Percentiles rank a stretch among this genome's conserved stretches.
phyloP scores from a whole-genome alignment of 2,888 invertebrate species.

The Parnassius smintheus region DNA sequence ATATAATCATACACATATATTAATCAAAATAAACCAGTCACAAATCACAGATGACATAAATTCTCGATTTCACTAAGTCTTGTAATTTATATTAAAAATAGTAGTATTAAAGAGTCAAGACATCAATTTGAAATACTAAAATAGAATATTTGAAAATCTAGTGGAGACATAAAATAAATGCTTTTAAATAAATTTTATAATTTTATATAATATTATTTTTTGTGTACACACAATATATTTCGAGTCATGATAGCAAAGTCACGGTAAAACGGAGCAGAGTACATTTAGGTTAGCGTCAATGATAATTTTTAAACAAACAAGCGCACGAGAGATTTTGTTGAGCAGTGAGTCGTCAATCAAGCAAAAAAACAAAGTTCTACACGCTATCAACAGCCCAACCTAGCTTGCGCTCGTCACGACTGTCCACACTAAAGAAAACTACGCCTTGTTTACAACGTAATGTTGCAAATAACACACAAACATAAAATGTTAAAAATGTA shows the following conservation, averaged over 20 bases:
- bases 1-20: constrained; percentile 69
- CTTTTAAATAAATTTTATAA: constrained; percentile 47
- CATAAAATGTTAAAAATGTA: background rate
- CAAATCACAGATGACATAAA: constrained; percentile 81
- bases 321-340: constrained; percentile 44
- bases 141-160: constrained; percentile 50
- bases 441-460: constrained; percentile 1
- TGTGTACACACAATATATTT: constrained; percentile 7
- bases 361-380: constrained; percentile 33
- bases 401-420: background rate
- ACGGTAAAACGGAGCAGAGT: constrained; percentile 9
- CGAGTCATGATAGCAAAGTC: constrained; percentile 7
- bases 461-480: constrained; percentile 1
- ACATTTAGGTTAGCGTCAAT: constrained; percentile 36
- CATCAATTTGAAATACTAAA: constrained; percentile 61
- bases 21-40: constrained; percentile 78
- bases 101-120: constrained; percentile 64
- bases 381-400: constrained; percentile 9
- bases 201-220: constrained; percentile 12
- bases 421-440: constrained; percentile 1
- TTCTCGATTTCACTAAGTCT: constrained; percentile 80
- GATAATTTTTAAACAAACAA: constrained; percentile 41
- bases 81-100: constrained; percentile 63
- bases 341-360: constrained; percentile 50
- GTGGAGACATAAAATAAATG: constrained; percentile 63